Conservation (phyloP, 2,888 invertebrate species). For the Stenotaenia linearis region DNA sequence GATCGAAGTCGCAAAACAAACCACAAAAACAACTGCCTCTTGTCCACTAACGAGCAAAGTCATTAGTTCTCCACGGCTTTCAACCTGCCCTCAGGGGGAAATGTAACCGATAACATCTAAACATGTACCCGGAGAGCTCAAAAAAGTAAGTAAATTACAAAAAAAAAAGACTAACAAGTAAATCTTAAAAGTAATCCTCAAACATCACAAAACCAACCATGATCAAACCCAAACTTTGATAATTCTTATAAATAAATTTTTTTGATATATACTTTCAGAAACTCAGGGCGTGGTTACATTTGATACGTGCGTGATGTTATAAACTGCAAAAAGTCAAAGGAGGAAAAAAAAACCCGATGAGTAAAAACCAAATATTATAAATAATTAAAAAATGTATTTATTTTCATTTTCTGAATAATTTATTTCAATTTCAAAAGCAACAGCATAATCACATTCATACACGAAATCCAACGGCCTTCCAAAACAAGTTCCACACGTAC, state of each 20-base stretch:
- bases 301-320: background rate
- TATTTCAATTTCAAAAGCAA: background rate
- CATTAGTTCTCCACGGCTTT: background rate
- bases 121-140: background rate
- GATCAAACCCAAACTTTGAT: too few relatives aligned
- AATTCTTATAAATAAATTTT: too few relatives aligned
- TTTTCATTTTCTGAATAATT: background rate
- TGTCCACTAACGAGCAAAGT: slow-evolving; percentile 18
- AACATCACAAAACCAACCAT: too few relatives aligned
- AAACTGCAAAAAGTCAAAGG: background rate
- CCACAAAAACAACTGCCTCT: slow-evolving; percentile 12
- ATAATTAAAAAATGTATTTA: background rate
- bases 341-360: background rate
- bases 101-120: background rate
- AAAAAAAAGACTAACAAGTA: too few relatives aligned
- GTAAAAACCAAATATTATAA: background rate
- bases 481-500: background rate
- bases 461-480: background rate
- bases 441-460: background rate
- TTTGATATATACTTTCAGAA: too few relatives aligned
- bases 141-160: background rate
- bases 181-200: too few relatives aligned
- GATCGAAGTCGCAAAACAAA: slow-evolving; percentile 19
- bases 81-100: background rate
- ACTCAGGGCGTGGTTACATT: background rate